phyloP scores from a whole-genome alignment of 2,888 invertebrate species.

The Gibbula magus region DNA sequence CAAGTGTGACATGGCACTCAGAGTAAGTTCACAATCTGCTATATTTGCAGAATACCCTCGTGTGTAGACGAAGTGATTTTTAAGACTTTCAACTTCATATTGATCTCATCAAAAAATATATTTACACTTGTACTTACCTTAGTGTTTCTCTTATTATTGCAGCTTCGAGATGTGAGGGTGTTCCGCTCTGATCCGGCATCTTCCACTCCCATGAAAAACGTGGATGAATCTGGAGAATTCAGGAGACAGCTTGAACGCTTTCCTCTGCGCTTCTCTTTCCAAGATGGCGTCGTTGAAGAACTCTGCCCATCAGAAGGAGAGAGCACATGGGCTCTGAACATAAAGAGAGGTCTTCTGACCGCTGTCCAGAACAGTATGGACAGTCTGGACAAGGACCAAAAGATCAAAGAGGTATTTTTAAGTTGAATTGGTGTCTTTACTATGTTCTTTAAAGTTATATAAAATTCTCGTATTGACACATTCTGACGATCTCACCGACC shows the following conservation, averaged over 20 bases:
- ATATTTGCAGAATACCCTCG: background rate
- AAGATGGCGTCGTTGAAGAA: slow-evolving; percentile 85
- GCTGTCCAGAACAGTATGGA: slow-evolving; percentile 91
- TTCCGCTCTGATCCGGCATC: slow-evolving; percentile 65
- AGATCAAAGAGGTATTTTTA: slow-evolving; percentile 55
- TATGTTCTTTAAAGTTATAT: background rate
- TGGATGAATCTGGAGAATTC: slow-evolving; percentile 49
- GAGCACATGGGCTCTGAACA: slow-evolving; percentile 87
- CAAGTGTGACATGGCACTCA: slow-evolving; percentile 75
- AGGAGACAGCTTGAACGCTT: slow-evolving; percentile 82
- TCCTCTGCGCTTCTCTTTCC: slow-evolving; percentile 84
- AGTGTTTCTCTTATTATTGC: slow-evolving; percentile 30
- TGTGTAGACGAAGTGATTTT: background rate
- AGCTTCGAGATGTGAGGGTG: slow-evolving; percentile 71
- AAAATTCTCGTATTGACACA: background rate
- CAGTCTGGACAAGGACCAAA: slow-evolving; percentile 82
- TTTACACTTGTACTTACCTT: background rate
- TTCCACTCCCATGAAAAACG: slow-evolving; percentile 26
- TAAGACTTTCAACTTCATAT: background rate
- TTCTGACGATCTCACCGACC: background rate
- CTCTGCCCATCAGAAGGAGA: slow-evolving; percentile 89
- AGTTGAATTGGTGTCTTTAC: background rate
- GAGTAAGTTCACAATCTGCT: slow-evolving; percentile 66
- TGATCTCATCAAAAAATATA: no score
- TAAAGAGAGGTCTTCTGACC: slow-evolving; percentile 92